Conservation (phyloP, 2,888 invertebrate genomes). For the Coleophora deauratella region DNA sequence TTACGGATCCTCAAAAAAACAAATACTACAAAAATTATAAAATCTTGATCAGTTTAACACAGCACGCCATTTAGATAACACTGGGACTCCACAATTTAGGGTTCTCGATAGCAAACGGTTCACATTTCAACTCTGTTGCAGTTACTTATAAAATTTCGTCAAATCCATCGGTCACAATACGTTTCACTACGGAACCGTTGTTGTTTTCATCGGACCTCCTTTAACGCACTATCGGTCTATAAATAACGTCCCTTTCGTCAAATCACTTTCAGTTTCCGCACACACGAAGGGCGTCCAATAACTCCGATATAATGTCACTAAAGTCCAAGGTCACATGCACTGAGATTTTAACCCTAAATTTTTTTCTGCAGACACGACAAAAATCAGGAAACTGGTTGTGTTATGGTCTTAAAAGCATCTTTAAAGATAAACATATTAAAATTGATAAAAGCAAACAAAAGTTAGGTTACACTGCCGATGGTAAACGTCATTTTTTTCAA, state of each 20-base stretch:
- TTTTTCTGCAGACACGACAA: background rate
- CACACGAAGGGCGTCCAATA: background rate
- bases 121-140: slow-evolving; percentile 23
- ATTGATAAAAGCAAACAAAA: too few relatives aligned
- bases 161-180: too few relatives aligned
- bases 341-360: background rate
- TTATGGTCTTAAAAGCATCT: background rate
- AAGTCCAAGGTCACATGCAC: slow-evolving; percentile 1
- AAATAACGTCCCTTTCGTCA: background rate
- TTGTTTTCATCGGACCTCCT: background rate
- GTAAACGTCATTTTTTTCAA: slow-evolving; percentile 33
- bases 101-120: slow-evolving; percentile 12
- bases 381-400: slow-evolving; percentile 3
- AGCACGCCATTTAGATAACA: too few relatives aligned
- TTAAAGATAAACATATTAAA: background rate
- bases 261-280: slow-evolving; percentile 3
- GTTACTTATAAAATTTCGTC: too few relatives aligned
- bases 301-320: background rate
- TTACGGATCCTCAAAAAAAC: too few relatives aligned
- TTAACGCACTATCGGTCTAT: too few relatives aligned
- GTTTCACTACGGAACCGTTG: too few relatives aligned
- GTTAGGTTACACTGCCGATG: slow-evolving; percentile 36
- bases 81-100: too few relatives aligned
- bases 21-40: too few relatives aligned
- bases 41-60: too few relatives aligned